Base-by-base conservation (phyloP, 2,113 vertebrate genomes). In the Neomonachus schauinslandi region DNA sequence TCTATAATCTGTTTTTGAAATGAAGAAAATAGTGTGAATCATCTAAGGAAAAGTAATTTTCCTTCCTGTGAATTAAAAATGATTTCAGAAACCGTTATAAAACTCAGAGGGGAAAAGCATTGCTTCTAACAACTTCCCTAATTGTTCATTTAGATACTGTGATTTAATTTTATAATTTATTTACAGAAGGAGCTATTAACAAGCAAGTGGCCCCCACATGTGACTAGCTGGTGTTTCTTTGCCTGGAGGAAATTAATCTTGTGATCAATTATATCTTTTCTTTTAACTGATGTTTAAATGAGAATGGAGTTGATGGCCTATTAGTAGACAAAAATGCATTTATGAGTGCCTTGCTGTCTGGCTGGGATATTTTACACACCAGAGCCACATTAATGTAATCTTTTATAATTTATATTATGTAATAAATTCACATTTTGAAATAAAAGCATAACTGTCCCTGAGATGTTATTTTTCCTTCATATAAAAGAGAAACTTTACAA, bases 11-110 rank as follows among this genome's bases (percentile, higher is more conserved):
- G 63, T 81, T 89, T 96, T 71, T 95, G 39, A 87, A 77, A 86
- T 81, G 71, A 57, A 89, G 81, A 89, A 96, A 86, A 72, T 65
- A 61, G 1, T 94, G 14, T 57, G 89, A 94, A 10, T 92, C n/a
- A 94, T 77, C 51, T 91, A 83, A 94, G n/a, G 26, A 77, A 89
- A 95, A 97, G 31, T 85, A 91, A 85, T 89, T 97, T 95, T 84
- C 84, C 94, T 6, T 46, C 7, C 15, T 79, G 1, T 65, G 11
- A 1, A 49, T 96, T 86, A 96, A 61, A 93, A 97, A 81, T 86
- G 0, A 85, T 81, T 33, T 14, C 57, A 86, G 83, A 97, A 95
- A 65, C 0, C 24, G 82, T 97, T 61, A 61, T 61, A 91, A 91
- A 97, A 57, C 1, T 92, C 49, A 93, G 81, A 97, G n/a, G 61